Evolutionary conservation across 2,113 vertebrate genomes (phyloP), one percentile per base, ranked within the genome.

Genomic region (Penelope pileata): DNA sequence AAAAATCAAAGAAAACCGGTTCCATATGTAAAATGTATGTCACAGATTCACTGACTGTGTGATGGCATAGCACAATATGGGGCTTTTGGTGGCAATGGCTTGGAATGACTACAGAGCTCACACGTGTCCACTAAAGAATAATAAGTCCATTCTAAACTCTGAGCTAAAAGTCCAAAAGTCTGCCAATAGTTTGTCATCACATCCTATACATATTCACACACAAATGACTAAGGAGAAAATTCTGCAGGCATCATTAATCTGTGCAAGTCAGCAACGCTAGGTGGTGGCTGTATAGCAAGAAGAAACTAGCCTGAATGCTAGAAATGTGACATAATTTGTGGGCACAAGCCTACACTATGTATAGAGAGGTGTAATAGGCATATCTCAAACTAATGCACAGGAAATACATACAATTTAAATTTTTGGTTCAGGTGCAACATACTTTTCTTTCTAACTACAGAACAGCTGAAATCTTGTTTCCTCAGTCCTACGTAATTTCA

Each of bases 401-500:
- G 89, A 97, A 97, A 91, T 72, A 78, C 66, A 88, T 88, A 96
- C 21, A 21, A 77, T 89, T 94, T 67, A 91, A 66, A 34, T 47
- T 96, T 95, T 92, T 96, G 84, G 85, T 95, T 94, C 84, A 87
- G 82, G 79, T 94, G 91, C 87, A 76, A 88, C 43, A 95, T 42
- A 92, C 80, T 93, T 96, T 89, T 97, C 90, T 96, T 89, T 97
- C 90, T 93, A 96, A 92, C 90, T 97, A 95, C 60, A 83, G 90
- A 95, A 92, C 84, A 95, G 96, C 93, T 97, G 96, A 97, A 98
- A 94, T 96, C 88, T 94, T 90, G 91, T 91, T 96, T 97, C 95
- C 91, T 95, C 95, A 97, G 90, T 53, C 93, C 97, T 93, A 73
- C 8, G 16, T 95, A 94, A 97, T 97, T 97, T 97, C 94, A 96